A percentile compares a stretch with the other conserved stretches of the same genome.
Conservation (phyloP, 1,140 invertebrate species). For the Bombus superbus region DNA sequence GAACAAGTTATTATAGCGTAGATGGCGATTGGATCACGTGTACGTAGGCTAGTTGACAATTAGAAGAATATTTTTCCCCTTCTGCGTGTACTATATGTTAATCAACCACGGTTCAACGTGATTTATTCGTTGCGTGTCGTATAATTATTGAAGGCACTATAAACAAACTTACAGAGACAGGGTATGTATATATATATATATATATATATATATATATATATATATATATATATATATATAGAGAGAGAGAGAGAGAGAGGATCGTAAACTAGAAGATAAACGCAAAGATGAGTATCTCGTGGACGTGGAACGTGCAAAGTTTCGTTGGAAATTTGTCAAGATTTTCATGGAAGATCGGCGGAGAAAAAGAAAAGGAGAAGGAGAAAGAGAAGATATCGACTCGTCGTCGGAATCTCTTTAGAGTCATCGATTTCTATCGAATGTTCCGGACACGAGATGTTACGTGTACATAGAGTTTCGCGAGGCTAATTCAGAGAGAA, state of each 20-base stretch:
- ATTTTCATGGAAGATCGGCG: neutral
- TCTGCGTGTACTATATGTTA: neutral
- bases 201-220: no score
- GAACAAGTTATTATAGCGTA: constrained; percentile 33
- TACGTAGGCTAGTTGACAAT: constrained; percentile 26
- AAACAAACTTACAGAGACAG: neutral
- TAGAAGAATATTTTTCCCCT: neutral
- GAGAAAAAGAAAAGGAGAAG: no score
- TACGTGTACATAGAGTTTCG: neutral
- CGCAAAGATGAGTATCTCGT: constrained; percentile 12
- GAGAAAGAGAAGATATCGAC: neutral
- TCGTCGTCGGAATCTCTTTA: neutral
- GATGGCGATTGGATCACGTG: neutral
- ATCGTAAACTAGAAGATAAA: neutral
- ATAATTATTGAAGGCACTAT: constrained; percentile 9
- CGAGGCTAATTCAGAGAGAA: neutral
- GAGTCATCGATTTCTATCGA: neutral
- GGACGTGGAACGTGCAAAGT: no score
- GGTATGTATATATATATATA: no score
- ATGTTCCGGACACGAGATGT: neutral
- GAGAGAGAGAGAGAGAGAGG: no score
- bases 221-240: no score
- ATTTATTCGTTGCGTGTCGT: constrained; percentile 11
- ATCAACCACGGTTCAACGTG: neutral
- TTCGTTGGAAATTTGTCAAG: constrained; percentile 25